Percentiles rank a stretch among this genome's conserved stretches.
These are phyloP conservation scores for Agrochola lychnidis DNA, from an alignment of 2,888 invertebrate species.

Conservation along the genomic window DNA sequence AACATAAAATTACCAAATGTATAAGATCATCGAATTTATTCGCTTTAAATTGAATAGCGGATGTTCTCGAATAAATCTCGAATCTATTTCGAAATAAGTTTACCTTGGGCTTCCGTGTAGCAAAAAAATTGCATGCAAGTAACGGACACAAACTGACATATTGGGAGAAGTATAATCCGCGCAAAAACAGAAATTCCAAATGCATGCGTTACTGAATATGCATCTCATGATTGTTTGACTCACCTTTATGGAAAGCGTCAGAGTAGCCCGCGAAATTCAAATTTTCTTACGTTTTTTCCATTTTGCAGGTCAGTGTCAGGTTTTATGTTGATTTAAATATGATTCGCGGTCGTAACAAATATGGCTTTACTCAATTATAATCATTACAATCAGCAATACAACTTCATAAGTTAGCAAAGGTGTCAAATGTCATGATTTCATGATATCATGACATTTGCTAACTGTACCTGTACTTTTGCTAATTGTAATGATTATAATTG, in stretches of 20 bases:
- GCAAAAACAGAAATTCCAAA: neutral
- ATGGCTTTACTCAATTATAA: too few relatives aligned
- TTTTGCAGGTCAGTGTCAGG: too few relatives aligned
- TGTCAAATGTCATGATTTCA: too few relatives aligned
- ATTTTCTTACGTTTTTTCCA: too few relatives aligned
- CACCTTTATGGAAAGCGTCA: neutral
- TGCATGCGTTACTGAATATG: neutral
- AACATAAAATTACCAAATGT: slow-evolving; percentile 11
- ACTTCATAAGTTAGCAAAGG: too few relatives aligned
- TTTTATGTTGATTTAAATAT: too few relatives aligned
- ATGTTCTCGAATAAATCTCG: slow-evolving; percentile 18
- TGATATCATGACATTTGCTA: too few relatives aligned
- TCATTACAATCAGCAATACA: too few relatives aligned
- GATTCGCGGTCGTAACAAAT: too few relatives aligned
- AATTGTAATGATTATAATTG: too few relatives aligned
- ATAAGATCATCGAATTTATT: slow-evolving; percentile 42
- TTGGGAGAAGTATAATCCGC: neutral
- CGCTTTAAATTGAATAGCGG: slow-evolving; percentile 44
- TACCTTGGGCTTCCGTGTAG: slow-evolving; percentile 3
- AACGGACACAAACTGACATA: neutral
- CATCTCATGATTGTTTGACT: neutral
- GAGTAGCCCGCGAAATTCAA: too few relatives aligned
- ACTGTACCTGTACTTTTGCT: too few relatives aligned
- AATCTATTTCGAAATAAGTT: slow-evolving; percentile 1
- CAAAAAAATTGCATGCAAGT: neutral